Percentiles rank a stretch among this genome's conserved stretches.
These are phyloP conservation scores for Mormyrops attenuatus DNA, from an alignment of 2,797 vertebrate genomes.

Conservation along the genomic window DNA sequence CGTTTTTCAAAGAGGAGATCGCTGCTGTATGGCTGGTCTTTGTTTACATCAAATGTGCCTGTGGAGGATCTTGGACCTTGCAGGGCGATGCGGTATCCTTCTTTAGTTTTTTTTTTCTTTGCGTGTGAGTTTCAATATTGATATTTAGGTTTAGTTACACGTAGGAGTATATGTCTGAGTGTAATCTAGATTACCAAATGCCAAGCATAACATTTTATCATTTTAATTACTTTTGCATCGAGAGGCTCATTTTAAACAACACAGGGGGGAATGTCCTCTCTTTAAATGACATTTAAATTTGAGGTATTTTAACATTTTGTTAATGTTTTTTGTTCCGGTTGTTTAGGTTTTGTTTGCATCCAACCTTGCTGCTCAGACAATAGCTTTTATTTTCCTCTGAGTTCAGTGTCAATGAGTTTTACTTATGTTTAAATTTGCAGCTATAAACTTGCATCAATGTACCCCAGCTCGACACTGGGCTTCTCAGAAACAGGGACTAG, in stretches of 20 bases:
- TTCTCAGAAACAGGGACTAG: constrained; percentile 43
- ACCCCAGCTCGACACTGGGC: constrained; percentile 17
- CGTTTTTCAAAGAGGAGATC: neutral
- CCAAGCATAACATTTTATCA: constrained; percentile 24
- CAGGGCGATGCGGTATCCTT: constrained; percentile 9
- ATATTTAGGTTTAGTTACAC: constrained; percentile 34
- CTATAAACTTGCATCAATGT: constrained; percentile 27
- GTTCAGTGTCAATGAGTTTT: neutral
- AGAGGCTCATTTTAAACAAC: constrained; percentile 32
- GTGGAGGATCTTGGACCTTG: constrained; percentile 6
- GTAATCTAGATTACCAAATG: constrained; percentile 37
- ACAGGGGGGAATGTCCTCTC: neutral
- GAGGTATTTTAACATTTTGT: neutral
- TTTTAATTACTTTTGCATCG: constrained; percentile 1
- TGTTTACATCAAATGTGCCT: constrained; percentile 11
- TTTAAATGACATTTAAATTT: constrained; percentile 36
- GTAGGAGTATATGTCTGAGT: constrained; percentile 40
- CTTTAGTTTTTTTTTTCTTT: constrained; percentile 32
- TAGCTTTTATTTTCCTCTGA: neutral
- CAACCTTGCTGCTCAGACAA: constrained; percentile 15
- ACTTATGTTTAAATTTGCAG: constrained; percentile 27
- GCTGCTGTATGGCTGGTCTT: neutral
- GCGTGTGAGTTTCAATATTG: constrained; percentile 49
- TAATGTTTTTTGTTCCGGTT: neutral
- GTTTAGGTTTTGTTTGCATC: constrained; percentile 14